A percentile compares a stretch with the other conserved stretches of the same genome.
Conservation (phyloP, 1,140 invertebrate species). For the Drosophila watanabei region DNA sequence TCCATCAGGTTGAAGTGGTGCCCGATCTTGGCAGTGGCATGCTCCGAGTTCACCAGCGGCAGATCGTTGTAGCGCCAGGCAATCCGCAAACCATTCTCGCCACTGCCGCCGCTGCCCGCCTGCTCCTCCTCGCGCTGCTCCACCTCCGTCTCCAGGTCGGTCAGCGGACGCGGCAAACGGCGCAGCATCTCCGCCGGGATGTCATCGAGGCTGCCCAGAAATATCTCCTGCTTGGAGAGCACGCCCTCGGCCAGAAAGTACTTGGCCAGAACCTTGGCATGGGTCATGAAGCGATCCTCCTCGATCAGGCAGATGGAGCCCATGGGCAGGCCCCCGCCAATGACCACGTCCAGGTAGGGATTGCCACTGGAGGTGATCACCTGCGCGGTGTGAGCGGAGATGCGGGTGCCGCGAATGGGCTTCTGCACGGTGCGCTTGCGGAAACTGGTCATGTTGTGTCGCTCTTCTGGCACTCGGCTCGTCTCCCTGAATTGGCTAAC, state of each 20-base stretch:
- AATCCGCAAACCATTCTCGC: constrained; percentile 90
- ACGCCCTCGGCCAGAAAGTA: constrained; percentile 94
- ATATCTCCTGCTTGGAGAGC: constrained; percentile 89
- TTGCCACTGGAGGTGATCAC: constrained; percentile 90
- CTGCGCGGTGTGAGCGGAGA: constrained; percentile 89
- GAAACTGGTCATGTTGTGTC: constrained; percentile 80
- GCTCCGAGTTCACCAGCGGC: constrained; percentile 88
- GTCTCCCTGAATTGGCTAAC: constrained; percentile 14
- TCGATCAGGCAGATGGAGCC: constrained; percentile 89
- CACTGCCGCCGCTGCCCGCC: constrained; percentile 50
- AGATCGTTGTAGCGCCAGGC: constrained; percentile 94
- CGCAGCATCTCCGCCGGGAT: constrained; percentile 88
- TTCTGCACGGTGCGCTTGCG: constrained; percentile 79
- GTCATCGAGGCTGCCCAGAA: constrained; percentile 90
- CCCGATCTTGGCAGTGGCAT: constrained; percentile 85
- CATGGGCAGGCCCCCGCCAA: constrained; percentile 89
- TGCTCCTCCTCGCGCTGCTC: constrained; percentile 50
- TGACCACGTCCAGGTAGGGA: constrained; percentile 89
- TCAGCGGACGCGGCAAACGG: constrained; percentile 86
- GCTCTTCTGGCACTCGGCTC: constrained; percentile 5
- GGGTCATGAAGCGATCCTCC: constrained; percentile 92
- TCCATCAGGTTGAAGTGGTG: constrained; percentile 93
- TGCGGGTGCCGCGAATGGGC: constrained; percentile 88
- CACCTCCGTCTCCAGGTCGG: constrained; percentile 61
- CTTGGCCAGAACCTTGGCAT: constrained; percentile 91